Percentiles rank a stretch among this genome's conserved stretches.
These are phyloP conservation scores for Oreochromis grahami DNA, from an alignment of 2,797 vertebrate genomes.

Conservation along the genomic window DNA sequence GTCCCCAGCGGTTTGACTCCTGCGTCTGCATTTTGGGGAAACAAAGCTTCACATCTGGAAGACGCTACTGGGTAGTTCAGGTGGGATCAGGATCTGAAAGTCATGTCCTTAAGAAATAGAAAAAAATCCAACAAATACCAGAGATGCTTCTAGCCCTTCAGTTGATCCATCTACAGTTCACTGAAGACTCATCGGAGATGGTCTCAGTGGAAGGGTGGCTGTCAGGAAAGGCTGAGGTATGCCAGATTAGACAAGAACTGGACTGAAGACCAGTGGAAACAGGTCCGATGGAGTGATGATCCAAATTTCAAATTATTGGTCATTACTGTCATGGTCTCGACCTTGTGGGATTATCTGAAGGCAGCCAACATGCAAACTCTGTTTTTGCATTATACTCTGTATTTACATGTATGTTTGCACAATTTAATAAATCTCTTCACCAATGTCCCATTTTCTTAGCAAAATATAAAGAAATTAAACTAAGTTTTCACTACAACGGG, in stretches of 20 bases:
- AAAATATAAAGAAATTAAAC: not conserved
- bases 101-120: not conserved
- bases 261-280: not conserved
- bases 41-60: slow-evolving; percentile 62
- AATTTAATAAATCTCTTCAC: fast-evolving
- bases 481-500: fast-evolving
- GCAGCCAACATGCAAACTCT: not conserved
- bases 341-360: not conserved
- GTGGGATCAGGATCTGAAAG: slow-evolving; percentile 12
- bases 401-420: not conserved
- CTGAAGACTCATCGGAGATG: fast-evolving
- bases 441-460: not conserved
- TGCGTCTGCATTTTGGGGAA: slow-evolving; percentile 73
- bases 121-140: not conserved
- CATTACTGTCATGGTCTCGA: not conserved
- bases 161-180: not conserved
- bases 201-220: not conserved
- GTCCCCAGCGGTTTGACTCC: slow-evolving; percentile 64
- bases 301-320: not conserved
- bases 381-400: not conserved
- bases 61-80: slow-evolving; percentile 71
- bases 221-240: not conserved
- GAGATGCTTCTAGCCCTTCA: not conserved
- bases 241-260: not conserved
- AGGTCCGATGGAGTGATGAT: not conserved